Conservation (phyloP, 64 coral and sea anemone species). For the Actinia tenebrosa region DNA sequence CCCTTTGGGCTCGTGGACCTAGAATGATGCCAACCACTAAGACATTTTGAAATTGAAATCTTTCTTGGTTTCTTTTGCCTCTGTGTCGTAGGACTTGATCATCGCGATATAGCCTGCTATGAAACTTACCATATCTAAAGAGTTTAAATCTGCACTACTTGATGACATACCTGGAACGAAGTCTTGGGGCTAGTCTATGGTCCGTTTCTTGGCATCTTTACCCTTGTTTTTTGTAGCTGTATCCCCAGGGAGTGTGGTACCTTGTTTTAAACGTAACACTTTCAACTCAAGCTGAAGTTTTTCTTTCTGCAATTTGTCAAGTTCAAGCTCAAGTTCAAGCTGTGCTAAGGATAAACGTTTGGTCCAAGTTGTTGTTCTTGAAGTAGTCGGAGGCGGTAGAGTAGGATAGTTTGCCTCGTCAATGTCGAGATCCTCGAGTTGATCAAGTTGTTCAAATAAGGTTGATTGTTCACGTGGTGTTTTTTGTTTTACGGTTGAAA, state of each 20-base stretch:
- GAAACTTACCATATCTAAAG: constrained; percentile 19
- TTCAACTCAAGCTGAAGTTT: constrained; percentile 16
- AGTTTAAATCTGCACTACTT: not conserved
- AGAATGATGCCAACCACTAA: too few species aligned
- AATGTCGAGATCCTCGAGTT: not conserved
- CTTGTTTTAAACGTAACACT: not conserved
- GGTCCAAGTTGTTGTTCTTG: not conserved
- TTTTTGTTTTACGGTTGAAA: not conserved
- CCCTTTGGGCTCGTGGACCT: too few species aligned
- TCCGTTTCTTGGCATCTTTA: not conserved
- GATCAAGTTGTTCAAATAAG: not conserved
- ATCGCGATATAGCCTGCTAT: not conserved
- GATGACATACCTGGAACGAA: constrained; percentile 18
- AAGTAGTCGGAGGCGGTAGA: not conserved
- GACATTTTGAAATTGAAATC: too few species aligned
- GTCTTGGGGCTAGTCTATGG: constrained; percentile 16
- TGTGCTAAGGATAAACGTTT: not conserved
- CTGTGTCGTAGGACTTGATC: too few species aligned
- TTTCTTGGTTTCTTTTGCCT: too few species aligned
- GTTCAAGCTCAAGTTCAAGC: not conserved
- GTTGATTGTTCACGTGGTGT: not conserved
- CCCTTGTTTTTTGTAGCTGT: not conserved
- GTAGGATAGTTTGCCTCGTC: not conserved
- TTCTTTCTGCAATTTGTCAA: constrained; percentile 13
- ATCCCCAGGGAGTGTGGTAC: not conserved